Conservation (phyloP, 2,888 invertebrate species). For the Erebia epiphron region DNA sequence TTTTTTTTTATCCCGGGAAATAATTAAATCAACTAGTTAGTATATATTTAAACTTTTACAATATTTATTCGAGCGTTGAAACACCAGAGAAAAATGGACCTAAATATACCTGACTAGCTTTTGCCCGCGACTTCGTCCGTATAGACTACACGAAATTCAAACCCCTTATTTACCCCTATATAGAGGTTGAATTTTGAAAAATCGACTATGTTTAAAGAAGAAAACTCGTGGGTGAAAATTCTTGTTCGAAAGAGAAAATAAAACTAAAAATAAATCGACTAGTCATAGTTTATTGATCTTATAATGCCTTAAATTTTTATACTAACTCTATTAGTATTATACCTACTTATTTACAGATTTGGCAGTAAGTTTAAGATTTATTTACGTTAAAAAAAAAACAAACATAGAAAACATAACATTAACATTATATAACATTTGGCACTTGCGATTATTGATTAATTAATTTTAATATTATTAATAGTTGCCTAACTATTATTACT, state of each 20-base stretch:
- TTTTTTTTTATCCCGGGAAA: too few species aligned
- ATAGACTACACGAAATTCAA: too few species aligned
- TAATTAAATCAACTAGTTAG: neutral
- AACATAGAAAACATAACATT: constrained; percentile 8
- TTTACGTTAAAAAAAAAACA: constrained; percentile 21
- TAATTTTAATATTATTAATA: constrained; percentile 13
- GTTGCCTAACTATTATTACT: constrained; percentile 19
- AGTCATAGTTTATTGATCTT: constrained; percentile 22
- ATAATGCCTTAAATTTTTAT: constrained; percentile 7
- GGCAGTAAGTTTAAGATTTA: constrained; percentile 30
- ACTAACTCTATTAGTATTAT: constrained; percentile 8
- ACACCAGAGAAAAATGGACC: too few species aligned
- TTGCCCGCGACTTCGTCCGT: too few species aligned
- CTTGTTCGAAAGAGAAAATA: constrained; percentile 7
- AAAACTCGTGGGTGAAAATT: neutral
- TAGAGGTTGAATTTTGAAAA: too few species aligned
- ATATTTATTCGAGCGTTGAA: too few species aligned
- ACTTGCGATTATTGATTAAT: constrained; percentile 21
- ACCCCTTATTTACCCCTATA: too few species aligned
- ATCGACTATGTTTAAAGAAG: neutral
- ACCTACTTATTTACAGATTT: constrained; percentile 37
- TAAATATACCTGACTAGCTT: too few species aligned
- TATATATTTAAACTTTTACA: too few species aligned
- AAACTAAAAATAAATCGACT: constrained; percentile 20
- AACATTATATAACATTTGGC: constrained; percentile 29